A percentile compares a stretch with the other conserved stretches of the same genome.
phyloP scores from a whole-genome alignment of 1,140 invertebrate genomes.

The Antheraea mylitta region DNA sequence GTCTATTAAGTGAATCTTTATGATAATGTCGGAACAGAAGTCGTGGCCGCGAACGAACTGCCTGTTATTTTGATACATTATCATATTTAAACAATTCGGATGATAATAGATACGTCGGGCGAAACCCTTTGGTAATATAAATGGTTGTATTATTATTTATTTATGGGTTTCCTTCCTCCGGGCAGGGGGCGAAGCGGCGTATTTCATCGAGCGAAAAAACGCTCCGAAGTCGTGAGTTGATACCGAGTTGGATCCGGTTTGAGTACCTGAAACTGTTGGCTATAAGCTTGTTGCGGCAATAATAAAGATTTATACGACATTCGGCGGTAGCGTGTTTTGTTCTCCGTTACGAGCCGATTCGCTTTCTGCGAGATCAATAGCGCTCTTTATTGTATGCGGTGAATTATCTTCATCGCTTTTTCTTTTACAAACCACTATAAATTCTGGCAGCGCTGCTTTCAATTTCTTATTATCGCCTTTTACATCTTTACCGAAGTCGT shows the following conservation, averaged over 20 bases:
- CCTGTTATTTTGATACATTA: constrained; percentile 76
- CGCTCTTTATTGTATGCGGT: constrained; percentile 66
- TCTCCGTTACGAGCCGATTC: constrained; percentile 72
- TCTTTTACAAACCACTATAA: constrained; percentile 52
- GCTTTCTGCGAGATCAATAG: constrained; percentile 74
- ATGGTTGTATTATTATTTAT: constrained; percentile 78
- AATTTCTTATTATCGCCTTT: constrained; percentile 56
- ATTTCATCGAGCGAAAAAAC: constrained; percentile 77
- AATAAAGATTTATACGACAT: constrained; percentile 78
- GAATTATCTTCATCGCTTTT: constrained; percentile 63
- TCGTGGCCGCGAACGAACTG: constrained; percentile 63
- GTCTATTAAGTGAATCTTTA: constrained; percentile 77
- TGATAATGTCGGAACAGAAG: constrained; percentile 74
- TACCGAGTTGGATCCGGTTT: constrained; percentile 62
- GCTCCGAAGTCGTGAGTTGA: constrained; percentile 71
- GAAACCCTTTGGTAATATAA: constrained; percentile 78
- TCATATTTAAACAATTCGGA: constrained; percentile 78
- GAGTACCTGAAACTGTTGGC: constrained; percentile 66
- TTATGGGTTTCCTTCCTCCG: constrained; percentile 73
- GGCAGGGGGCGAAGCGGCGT: constrained; percentile 65
- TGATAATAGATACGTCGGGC: constrained; percentile 77
- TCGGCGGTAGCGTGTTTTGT: constrained; percentile 76
- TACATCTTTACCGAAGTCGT: constrained; percentile 41
- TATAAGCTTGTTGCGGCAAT: constrained; percentile 75
- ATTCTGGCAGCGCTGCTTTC: constrained; percentile 37